Evolutionary conservation across 2,888 invertebrate genomes (phyloP).

Genomic region (Iselma pallidipennis): DNA sequence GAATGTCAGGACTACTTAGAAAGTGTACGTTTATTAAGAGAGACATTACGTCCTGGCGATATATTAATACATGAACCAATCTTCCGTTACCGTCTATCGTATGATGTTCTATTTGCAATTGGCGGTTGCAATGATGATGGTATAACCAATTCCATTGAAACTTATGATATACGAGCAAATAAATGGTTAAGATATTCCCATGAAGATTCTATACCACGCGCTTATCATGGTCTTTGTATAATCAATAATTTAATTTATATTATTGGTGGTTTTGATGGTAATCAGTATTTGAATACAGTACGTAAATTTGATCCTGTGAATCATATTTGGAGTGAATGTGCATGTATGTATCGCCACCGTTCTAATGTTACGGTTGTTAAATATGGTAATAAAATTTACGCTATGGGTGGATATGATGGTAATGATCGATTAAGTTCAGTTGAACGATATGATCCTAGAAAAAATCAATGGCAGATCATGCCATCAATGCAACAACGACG

Average conservation of each 20-base stretch:
- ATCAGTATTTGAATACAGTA: conserved; percentile 76
- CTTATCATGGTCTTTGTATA: conserved; percentile 79
- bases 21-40: too few species aligned
- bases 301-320: conserved; percentile 79
- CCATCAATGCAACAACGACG: conserved; percentile 75
- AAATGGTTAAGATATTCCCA: conserved; percentile 74
- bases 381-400: conserved; percentile 74
- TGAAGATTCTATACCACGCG: conserved; percentile 70
- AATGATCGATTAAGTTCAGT: conserved; percentile 74
- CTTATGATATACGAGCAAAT: conserved; percentile 78
- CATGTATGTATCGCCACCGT: conserved; percentile 76
- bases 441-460: conserved; percentile 76
- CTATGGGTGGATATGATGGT: conserved; percentile 83
- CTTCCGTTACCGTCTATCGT: conserved; percentile 68
- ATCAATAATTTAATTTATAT: conserved; percentile 74
- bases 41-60: too few species aligned
- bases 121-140: conserved; percentile 88
- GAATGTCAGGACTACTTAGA: conserved; percentile 44
- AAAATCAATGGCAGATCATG: conserved; percentile 79
- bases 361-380: conserved; percentile 79
- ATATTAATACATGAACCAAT: too few species aligned
- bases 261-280: conserved; percentile 83
- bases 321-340: conserved; percentile 74
- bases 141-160: conserved; percentile 78
- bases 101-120: conserved; percentile 79